Base-by-base conservation (phyloP, 2,797 vertebrate species). In the Delichon dasypus region DNA sequence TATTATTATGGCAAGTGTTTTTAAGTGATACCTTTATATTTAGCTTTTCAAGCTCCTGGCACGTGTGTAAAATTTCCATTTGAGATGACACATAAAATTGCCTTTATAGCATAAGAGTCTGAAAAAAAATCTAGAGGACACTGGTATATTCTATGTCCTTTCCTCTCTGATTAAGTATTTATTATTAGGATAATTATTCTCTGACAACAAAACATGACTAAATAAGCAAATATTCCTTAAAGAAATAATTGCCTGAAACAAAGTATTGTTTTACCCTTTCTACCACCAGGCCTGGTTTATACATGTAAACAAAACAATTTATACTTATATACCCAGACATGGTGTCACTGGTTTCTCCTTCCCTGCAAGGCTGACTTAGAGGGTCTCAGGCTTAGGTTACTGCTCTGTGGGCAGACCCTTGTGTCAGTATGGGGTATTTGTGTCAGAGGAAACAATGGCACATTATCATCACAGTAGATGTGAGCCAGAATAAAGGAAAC, bases 301-400 rank as follows among this genome's bases (percentile, higher is more conserved):
- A 32, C 64, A 68, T 32, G 73, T 82, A 95, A 96, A 96, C 88
- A 95, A 95, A 93, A 32, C 22, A 79, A 42, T 95, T 95, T 93
- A 45, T 75, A 68, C 83, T 91, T 74, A 73, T 70, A 79, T 44
- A 79, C 5, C 77, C 88, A 71, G 74, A 64, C 89, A 25, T 38
- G 36, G 66, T 95, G 93, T 79, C 86, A 89, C 78, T 87, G 68
- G 27, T 71, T 85, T 90, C 71, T 88, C 53, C 60, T 80, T 73
- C 84, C 42, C 86, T 72, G 38, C 34, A 90, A 93, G 91, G 65
- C 75, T 85, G 86, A 74, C n/a, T 94, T 95, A 65, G 16, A 85
- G n/a, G 68, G 81, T 94, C 92, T 82, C 65, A 72, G 93, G 94
- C 77, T 93, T 57, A 57, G 1, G 16, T 40, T 61, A 13, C 40